These are phyloP conservation scores for Andrena trimmerana DNA, from an alignment of 2,888 invertebrate genomes.

Conservation along the genomic window DNA sequence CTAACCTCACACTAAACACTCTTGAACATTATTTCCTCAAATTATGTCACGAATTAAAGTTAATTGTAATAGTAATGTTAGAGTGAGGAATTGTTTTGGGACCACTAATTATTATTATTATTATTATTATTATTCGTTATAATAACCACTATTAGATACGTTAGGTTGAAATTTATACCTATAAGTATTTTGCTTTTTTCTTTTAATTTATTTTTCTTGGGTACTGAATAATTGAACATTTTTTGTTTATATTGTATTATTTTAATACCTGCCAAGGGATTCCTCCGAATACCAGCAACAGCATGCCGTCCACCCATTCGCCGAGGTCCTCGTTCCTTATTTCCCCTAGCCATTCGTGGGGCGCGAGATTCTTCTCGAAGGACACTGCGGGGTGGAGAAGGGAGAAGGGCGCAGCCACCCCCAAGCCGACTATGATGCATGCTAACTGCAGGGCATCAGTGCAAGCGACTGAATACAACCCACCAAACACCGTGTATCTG, in stretches of 20 bases:
- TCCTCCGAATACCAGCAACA: constrained; percentile 89
- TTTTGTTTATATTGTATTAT: background rate
- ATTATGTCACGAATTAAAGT: too few relatives aligned
- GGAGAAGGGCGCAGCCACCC: constrained; percentile 89
- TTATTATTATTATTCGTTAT: too few relatives aligned
- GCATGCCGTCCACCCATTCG: constrained; percentile 87
- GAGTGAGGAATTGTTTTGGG: too few relatives aligned
- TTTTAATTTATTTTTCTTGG: background rate
- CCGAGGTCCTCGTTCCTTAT: constrained; percentile 85
- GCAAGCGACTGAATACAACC: constrained; percentile 90
- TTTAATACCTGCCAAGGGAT: constrained; percentile 89
- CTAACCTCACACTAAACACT: too few relatives aligned
- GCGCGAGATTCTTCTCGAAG: constrained; percentile 79
- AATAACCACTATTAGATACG: too few relatives aligned
- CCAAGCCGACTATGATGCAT: constrained; percentile 89
- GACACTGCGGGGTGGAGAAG: constrained; percentile 87
- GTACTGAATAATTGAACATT: background rate
- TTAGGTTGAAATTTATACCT: too few relatives aligned
- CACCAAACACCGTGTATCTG: constrained; percentile 89
- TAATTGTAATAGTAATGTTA: too few relatives aligned
- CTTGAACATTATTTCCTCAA: too few relatives aligned
- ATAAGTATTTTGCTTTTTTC: too few relatives aligned
- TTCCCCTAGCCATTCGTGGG: constrained; percentile 87
- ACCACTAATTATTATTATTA: too few relatives aligned
- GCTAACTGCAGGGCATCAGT: constrained; percentile 90